Base-by-base conservation (phyloP, 1,140 invertebrate genomes). In the Wasmannia auropunctata region DNA sequence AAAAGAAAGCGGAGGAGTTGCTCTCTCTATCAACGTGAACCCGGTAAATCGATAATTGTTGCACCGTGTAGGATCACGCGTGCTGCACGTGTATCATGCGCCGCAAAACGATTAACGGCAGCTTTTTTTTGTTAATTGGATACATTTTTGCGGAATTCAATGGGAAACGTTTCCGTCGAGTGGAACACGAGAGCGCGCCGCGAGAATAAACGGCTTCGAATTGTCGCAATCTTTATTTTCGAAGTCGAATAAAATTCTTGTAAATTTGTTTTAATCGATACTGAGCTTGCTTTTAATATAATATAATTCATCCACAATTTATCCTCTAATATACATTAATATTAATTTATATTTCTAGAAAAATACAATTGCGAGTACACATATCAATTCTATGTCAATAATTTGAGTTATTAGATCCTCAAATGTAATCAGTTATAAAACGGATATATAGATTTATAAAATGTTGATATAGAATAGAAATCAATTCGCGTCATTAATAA, bases 51-150 rank as follows among this genome's bases (percentile, higher is more conserved):
- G 51, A 79, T 79, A 83, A 83, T 83, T 28, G 51, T 72, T 83
- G 46, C 37, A 83, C 14, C 65, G 51, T 58, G 14, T 56, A 81
- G 79, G n/a, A 83, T 51, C 14, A 63, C 58, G 60, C 58, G 58
- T 49, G 28, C 60, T n/a, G 31, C 34, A 14, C 3, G 25, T 43
- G 46, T 31, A 54, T 74, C 49, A 49, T 56, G 31, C n/a, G 22
- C 49, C 49, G 51, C 37, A 43, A 72, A 83, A 83, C 37, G 51
- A 72, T 83, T 83, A 83, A 72, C 51, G 10, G 79, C 14, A 46
- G n/a, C 19, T 46, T 67, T 67, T 83, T 80, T 81, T 83, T 83
- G n/a, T n/a, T 83, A 83, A 83, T 83, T 83, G 79, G 54, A 58
- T 74, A 74, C 28, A 83, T 83, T 81, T 81, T 72, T 19, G n/a